Percentiles rank a stretch among this genome's conserved stretches.
These are phyloP conservation scores for Agrilus planipennis DNA, from an alignment of 1,140 invertebrate genomes.

Conservation along the genomic window DNA sequence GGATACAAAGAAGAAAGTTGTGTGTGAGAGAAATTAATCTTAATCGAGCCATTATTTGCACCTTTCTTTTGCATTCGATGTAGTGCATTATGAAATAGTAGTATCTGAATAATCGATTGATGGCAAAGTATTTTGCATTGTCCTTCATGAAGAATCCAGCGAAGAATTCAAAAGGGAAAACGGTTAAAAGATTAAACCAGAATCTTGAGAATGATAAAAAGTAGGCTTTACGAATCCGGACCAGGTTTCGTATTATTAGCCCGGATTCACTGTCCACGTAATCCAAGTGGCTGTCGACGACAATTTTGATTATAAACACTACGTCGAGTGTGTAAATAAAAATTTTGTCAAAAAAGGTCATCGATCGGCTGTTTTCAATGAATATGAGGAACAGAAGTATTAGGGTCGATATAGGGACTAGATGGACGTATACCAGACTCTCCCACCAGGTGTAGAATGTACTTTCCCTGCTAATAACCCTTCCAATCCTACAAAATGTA, in stretches of 20 bases:
- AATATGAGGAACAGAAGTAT: not conserved
- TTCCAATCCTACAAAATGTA: too few relatives aligned
- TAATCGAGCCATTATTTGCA: too few relatives aligned
- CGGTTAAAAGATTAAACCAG: constrained; percentile 7
- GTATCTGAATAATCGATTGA: constrained; percentile 4
- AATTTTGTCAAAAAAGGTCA: not conserved
- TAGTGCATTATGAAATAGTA: too few relatives aligned
- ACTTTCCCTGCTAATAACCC: not conserved
- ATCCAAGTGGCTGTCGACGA: constrained; percentile 5
- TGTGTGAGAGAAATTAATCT: constrained; percentile 7
- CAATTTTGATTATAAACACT: constrained; percentile 4
- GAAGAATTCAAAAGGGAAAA: constrained; percentile 4
- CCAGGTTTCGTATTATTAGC: not conserved
- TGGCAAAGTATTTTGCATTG: not conserved
- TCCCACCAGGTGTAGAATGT: constrained; percentile 4
- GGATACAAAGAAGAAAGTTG: constrained; percentile 1
- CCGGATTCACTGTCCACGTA: constrained; percentile 6
- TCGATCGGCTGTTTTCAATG: not conserved
- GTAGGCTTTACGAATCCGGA: constrained; percentile 1
- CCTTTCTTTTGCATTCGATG: too few relatives aligned
- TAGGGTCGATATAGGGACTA: constrained; percentile 1
- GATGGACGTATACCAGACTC: constrained; percentile 8
- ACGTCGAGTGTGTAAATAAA: constrained; percentile 4
- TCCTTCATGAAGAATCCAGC: not conserved
- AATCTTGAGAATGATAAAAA: constrained; percentile 4